Evolutionary conservation across 2,888 invertebrate species (phyloP).

Genomic region (Apeira syringaria): DNA sequence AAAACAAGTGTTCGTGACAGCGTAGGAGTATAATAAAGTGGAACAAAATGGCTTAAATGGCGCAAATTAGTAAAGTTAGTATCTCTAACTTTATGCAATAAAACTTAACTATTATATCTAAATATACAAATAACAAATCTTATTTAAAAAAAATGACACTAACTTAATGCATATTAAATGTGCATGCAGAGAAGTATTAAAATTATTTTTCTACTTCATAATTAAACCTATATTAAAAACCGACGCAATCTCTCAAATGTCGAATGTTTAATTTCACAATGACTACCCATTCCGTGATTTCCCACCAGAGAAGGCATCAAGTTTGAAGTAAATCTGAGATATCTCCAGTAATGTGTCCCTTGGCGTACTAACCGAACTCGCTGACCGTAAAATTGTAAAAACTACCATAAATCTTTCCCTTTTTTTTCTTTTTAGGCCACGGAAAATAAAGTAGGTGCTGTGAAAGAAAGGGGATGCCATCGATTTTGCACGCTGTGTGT

Average conservation of each 20-base stretch:
- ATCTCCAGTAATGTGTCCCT: constrained; percentile 76
- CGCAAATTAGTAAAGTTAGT: no score
- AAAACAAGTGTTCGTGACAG: no score
- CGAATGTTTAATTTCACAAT: constrained; percentile 60
- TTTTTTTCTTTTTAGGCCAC: constrained; percentile 44
- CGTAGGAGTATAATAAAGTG: no score
- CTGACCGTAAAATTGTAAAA: constrained; percentile 82
- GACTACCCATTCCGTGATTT: constrained; percentile 70
- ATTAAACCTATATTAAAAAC: constrained; percentile 25
- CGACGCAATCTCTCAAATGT: constrained; percentile 43
- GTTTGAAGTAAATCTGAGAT: constrained; percentile 79
- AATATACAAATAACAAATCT: no score
- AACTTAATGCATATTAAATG: no score
- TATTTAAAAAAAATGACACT: no score
- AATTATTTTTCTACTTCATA: neutral
- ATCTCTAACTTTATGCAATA: no score
- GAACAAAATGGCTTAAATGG: no score
- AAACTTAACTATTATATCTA: no score
- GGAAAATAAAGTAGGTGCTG: constrained; percentile 26
- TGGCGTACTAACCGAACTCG: constrained; percentile 66
- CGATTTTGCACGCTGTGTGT: constrained; percentile 19
- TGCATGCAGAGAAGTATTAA: no score
- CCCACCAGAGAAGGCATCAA: constrained; percentile 74
- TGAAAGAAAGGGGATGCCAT: constrained; percentile 24
- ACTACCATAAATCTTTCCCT: constrained; percentile 75